Percentiles rank a stretch among this genome's conserved stretches.
phyloP scores from a whole-genome alignment of 2,113 vertebrate species.

The Takifugu flavidus region DNA sequence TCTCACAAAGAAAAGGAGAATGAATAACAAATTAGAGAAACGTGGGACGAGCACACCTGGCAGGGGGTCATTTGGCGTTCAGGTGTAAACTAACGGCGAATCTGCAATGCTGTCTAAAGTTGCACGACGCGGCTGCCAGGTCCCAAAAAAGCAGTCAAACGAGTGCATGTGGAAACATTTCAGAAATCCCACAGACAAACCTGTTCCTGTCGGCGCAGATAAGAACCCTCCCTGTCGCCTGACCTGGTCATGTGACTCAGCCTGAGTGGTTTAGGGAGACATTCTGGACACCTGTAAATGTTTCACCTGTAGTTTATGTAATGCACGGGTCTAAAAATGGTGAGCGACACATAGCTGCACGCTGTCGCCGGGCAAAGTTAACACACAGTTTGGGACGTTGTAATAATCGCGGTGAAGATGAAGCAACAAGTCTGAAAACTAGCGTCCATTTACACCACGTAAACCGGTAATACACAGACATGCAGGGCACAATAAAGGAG shows the following conservation, averaged over 20 bases:
- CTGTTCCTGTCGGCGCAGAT: slow-evolving; percentile 10
- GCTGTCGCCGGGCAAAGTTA: too few species aligned
- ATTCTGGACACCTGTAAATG: background rate
- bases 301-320: background rate
- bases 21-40: background rate
- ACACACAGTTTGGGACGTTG: too few species aligned
- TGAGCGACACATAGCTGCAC: too few species aligned
- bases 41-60: background rate
- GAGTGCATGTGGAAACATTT: slow-evolving; percentile 12
- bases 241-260: background rate
- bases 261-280: background rate
- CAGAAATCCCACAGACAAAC: slow-evolving; percentile 12
- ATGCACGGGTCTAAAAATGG: too few species aligned
- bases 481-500: too few species aligned
- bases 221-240: background rate
- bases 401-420: too few species aligned
- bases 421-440: too few species aligned
- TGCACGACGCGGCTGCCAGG: slow-evolving; percentile 4
- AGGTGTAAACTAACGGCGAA: background rate
- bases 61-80: background rate
- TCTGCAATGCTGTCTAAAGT: background rate
- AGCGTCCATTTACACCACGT: too few species aligned
- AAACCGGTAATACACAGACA: too few species aligned
- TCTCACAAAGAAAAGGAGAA: background rate
- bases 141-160: slow-evolving; percentile 17